A percentile compares a stretch with the other conserved stretches of the same genome.
phyloP scores from a whole-genome alignment of 2,797 vertebrate genomes.

The Anguilla megastoma region DNA sequence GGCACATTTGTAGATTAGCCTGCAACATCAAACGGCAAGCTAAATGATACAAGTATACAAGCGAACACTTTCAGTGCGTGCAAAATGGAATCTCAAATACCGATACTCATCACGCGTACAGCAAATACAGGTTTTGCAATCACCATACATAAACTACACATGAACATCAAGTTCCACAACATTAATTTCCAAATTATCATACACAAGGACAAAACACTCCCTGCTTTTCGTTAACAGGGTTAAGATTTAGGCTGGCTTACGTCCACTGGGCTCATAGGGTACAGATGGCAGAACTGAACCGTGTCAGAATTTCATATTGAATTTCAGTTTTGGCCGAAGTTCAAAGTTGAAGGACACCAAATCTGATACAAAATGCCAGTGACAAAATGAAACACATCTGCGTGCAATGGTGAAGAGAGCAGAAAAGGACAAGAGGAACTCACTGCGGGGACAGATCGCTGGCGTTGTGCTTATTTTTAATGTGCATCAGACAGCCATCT shows the following conservation, averaged over 20 bases:
- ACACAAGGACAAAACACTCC: neutral
- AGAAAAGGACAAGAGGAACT: conserved; percentile 58
- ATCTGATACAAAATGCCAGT: neutral
- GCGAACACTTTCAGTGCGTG: neutral
- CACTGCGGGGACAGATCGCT: conserved; percentile 79
- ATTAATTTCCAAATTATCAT: neutral
- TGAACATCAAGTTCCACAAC: neutral
- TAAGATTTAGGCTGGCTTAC: neutral
- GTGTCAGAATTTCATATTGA: neutral
- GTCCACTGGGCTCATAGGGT: neutral
- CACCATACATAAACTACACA: neutral
- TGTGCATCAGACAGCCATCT: conserved; percentile 80
- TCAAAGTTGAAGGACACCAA: neutral
- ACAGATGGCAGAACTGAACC: neutral
- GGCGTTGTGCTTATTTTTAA: conserved; percentile 80
- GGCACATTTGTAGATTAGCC: conserved; percentile 94
- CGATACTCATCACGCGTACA: neutral
- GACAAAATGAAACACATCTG: neutral
- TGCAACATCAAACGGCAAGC: conserved; percentile 57
- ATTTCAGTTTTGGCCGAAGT: neutral
- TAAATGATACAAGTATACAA: neutral
- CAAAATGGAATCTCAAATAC: neutral
- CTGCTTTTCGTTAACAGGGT: neutral
- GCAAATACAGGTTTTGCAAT: neutral
- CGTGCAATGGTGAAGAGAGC: neutral